These are phyloP conservation scores for Notothenia rossii DNA, from an alignment of 2,113 vertebrate species.

Conservation along the genomic window DNA sequence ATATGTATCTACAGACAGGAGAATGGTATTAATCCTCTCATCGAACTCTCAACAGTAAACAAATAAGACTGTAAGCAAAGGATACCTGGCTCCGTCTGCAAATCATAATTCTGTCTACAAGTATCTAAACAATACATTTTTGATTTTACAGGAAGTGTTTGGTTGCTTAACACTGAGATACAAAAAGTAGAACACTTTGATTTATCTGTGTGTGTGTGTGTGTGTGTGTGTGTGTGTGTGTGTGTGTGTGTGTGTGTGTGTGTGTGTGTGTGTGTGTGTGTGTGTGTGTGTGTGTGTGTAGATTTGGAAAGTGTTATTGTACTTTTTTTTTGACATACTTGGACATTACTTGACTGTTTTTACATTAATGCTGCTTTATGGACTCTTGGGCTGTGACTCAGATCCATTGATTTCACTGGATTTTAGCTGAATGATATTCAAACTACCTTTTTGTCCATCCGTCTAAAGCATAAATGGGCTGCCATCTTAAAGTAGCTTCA, in stretches of 20 bases:
- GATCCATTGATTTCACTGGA: no score
- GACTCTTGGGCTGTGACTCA: no score
- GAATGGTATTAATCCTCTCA: neutral
- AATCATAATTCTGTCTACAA: neutral
- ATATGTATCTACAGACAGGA: neutral
- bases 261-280: neutral
- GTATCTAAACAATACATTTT: neutral
- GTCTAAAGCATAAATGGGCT: no score
- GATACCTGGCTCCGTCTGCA: neutral
- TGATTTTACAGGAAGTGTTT: no score
- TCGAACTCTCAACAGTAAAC: neutral
- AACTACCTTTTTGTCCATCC: no score
- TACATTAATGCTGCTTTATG: no score
- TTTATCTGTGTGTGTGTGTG: neutral
- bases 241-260: slow-evolving; percentile 9
- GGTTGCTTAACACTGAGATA: no score
- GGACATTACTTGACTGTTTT: no score
- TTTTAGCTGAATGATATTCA: no score
- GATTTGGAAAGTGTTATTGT: no score
- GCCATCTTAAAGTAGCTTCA: no score
- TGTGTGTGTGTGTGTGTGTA: neutral
- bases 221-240: neutral
- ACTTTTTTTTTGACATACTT: no score
- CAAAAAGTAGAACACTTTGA: neutral
- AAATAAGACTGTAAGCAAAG: neutral